These are phyloP conservation scores for Danaus plexippus DNA, from an alignment of 1,140 invertebrate species.

Conservation along the genomic window DNA sequence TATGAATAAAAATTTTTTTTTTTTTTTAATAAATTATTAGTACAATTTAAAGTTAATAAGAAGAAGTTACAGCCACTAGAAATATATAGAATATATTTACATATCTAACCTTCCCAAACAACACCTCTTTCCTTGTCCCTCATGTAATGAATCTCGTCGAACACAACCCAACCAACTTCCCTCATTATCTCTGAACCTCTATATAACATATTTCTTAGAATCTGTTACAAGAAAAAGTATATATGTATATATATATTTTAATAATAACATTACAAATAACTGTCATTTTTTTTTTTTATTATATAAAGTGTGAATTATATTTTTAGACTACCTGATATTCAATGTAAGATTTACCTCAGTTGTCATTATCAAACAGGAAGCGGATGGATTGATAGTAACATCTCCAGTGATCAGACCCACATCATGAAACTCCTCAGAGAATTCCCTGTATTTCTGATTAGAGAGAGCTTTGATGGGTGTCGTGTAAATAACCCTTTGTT, in stretches of 20 bases:
- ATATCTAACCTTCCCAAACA: slow-evolving; percentile 86
- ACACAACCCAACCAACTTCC: slow-evolving; percentile 99
- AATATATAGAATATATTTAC: slow-evolving; percentile 7
- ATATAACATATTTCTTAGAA: slow-evolving; percentile 98
- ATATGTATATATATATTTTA: slow-evolving; percentile 11
- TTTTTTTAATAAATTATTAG: no score
- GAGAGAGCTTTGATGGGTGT: slow-evolving; percentile 99
- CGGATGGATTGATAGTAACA: slow-evolving; percentile 98
- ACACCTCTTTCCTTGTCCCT: slow-evolving; percentile 98
- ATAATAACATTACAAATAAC: slow-evolving; percentile 3
- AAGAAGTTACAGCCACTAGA: background rate
- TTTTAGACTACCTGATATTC: background rate
- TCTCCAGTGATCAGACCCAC: slow-evolving; percentile 99
- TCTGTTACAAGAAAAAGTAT: slow-evolving; percentile 71
- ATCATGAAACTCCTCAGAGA: slow-evolving; percentile 97
- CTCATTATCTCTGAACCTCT: slow-evolving; percentile 97
- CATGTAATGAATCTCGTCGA: slow-evolving; percentile 99
- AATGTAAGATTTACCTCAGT: slow-evolving; percentile 82
- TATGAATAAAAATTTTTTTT: no score
- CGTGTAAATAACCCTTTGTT: slow-evolving; percentile 97
- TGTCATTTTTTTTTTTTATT: slow-evolving; percentile 6
- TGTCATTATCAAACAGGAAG: slow-evolving; percentile 99
- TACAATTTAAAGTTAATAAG: no score
- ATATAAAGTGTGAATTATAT: no score
- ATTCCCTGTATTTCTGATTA: slow-evolving; percentile 99